Evolutionary conservation across 2,113 vertebrate genomes (phyloP), one percentile per base, ranked within the genome.

Genomic region (Sinocyclocheilus grahami): DNA sequence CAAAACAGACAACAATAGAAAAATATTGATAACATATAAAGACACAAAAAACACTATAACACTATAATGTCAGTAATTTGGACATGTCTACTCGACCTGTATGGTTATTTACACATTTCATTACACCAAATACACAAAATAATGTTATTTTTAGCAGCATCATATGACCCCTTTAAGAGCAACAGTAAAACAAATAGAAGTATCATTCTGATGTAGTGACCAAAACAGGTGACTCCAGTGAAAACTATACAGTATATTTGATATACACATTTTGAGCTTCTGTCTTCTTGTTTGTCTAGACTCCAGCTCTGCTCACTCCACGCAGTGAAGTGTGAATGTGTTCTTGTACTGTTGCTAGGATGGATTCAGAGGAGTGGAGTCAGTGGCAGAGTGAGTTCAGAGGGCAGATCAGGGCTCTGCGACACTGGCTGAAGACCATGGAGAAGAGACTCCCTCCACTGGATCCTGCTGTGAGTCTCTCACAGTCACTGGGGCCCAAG

Each of bases 331-430:
- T 53, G 75, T 27, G n/a, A 48, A 30, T 78, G 76, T 78, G 51
- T 78, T 53, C n/a, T 37, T 22, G 55, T 39, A 11, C 55, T 79
- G 27, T 84, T 86, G 87, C 65, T 62, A 94, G 94, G 87, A 87
- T 83, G 62, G 89, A 92, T 9, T 48, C 78, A 58, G 94, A 93
- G 37, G 92, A 94, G 69, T 69, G 92, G 87, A 92, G 85, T 39
- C 94, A 92, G 76, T 93, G 89, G 91, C 89, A 94, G 63, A 91
- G 88, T 89, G 96, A 95, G 84, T 95, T 95, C 89, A 93, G 93
- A 14, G 93, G 93, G 89, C 96, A 94, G 89, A 95, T 97, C 91
- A 88, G 91, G 84, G 94, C 95, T 2, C 93, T 97, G 89, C 92
- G 94, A 86, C 91, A 92, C 87, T 96, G 96, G 95, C 94, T 96